phyloP scores from a whole-genome alignment of 1,140 invertebrate species.

The Eufriesea mexicana region DNA sequence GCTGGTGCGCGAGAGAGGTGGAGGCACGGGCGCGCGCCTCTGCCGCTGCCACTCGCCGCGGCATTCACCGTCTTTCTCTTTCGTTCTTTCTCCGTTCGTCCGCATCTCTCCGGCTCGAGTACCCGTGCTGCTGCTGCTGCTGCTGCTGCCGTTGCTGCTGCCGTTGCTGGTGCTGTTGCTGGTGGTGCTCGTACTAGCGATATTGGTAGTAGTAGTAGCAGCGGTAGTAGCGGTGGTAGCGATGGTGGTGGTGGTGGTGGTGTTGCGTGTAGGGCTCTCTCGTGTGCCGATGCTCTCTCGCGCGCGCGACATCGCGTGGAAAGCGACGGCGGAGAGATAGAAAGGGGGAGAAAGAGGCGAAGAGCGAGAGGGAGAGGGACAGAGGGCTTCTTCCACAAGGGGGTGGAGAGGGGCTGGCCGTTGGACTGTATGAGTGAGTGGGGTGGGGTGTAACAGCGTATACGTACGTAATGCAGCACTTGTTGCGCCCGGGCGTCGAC shows the following conservation, averaged over 20 bases:
- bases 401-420: constrained; percentile 33
- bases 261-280: constrained; percentile 11
- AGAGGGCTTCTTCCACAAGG: constrained; percentile 30
- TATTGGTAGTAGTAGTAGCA: too few relatives aligned
- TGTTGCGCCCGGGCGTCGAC: constrained; percentile 68
- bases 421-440: constrained; percentile 46
- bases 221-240: background rate
- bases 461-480: constrained; percentile 72
- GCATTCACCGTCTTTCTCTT: constrained; percentile 44
- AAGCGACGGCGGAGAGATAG: constrained; percentile 16
- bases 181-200: too few relatives aligned
- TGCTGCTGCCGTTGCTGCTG: too few relatives aligned
- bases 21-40: constrained; percentile 27
- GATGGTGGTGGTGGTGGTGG: background rate
- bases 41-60: constrained; percentile 22
- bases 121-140: background rate
- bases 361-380: constrained; percentile 22
- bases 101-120: background rate
- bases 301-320: constrained; percentile 45
- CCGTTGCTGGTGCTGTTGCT: too few relatives aligned
- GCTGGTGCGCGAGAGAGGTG: constrained; percentile 33
- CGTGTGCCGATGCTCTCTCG: constrained; percentile 32
- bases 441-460: constrained; percentile 40
- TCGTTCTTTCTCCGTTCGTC: constrained; percentile 25
- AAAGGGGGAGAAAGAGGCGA: constrained; percentile 16